Conservation (phyloP, 1,140 invertebrate genomes). For the Agrilus planipennis region DNA sequence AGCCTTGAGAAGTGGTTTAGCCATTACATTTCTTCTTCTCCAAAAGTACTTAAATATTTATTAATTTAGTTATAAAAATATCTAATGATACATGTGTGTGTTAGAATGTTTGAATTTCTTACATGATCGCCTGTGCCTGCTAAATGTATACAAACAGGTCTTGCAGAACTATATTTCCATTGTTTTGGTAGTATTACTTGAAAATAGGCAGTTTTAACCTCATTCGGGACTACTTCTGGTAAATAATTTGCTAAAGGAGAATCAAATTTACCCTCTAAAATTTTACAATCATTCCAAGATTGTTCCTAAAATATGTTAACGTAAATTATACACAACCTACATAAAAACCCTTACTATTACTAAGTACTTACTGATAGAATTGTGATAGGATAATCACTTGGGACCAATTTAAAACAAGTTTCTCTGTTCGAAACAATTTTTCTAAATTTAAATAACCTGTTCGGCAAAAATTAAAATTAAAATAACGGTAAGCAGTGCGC, state of each 20-base stretch:
- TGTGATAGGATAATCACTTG: conserved; percentile 71
- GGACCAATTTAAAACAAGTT: conserved; percentile 69
- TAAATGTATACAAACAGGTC: conserved; percentile 86
- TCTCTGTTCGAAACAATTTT: conserved; percentile 77
- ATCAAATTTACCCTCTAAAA: conserved; percentile 81
- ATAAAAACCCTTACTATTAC: conserved; percentile 7
- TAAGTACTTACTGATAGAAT: conserved; percentile 65
- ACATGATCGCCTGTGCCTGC: conserved; percentile 98
- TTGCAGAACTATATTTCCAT: conserved; percentile 57
- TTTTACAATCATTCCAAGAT: conserved; percentile 56
- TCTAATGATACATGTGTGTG: no score
- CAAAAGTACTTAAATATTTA: conserved; percentile 69
- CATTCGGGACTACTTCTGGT: conserved; percentile 76
- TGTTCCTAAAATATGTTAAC: conserved; percentile 51
- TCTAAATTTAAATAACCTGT: conserved; percentile 80
- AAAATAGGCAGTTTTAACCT: conserved; percentile 69
- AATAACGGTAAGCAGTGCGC: conserved; percentile 8
- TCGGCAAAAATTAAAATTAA: conserved; percentile 25
- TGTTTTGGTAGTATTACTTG: conserved; percentile 73
- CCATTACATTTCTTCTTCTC: conserved; percentile 78
- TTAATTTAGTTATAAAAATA: conserved; percentile 7
- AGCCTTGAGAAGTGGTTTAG: conserved; percentile 81
- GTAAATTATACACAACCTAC: conserved; percentile 2
- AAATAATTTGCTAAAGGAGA: conserved; percentile 73
- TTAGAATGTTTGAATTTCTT: conserved; percentile 30